phyloP scores from a whole-genome alignment of 2,113 vertebrate species.

The Gobiocypris rarus region DNA sequence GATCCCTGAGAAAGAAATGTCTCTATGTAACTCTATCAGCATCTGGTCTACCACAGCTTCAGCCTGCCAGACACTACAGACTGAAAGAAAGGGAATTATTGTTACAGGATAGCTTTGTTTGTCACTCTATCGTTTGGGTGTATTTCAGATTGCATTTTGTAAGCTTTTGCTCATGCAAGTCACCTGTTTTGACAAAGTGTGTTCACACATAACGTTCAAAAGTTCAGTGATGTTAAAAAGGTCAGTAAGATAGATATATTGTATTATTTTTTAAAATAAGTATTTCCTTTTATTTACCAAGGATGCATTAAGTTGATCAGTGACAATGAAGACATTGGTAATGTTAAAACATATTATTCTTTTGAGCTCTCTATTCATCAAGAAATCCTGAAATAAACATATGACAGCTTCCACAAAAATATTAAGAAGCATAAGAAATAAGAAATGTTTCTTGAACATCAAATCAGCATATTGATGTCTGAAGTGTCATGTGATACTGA shows the following conservation, averaged over 20 bases:
- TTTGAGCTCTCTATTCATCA: not conserved
- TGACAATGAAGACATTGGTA: too few relatives aligned
- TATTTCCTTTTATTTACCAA: not conserved
- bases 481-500: not conserved
- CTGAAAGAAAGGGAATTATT: constrained; percentile 36
- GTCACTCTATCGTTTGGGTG: constrained; percentile 42
- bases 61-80: constrained; percentile 40
- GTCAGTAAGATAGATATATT: not conserved
- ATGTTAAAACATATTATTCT: too few relatives aligned
- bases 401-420: too few relatives aligned
- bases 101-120: constrained; percentile 40
- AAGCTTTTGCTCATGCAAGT: constrained; percentile 28
- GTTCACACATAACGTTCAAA: not conserved
- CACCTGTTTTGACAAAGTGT: not conserved
- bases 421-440: not conserved
- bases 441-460: not conserved
- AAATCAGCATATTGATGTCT: not conserved
- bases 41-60: constrained; percentile 34
- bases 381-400: too few relatives aligned
- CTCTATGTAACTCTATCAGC: constrained; percentile 52
- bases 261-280: not conserved
- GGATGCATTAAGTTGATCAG: not conserved
- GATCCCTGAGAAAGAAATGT: constrained; percentile 57
- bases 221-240: not conserved
- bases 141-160: constrained; percentile 34